Evolutionary conservation across 2,888 invertebrate genomes (phyloP), one percentile per base, ranked within the genome.

Genomic region (Drosophila differens): DNA sequence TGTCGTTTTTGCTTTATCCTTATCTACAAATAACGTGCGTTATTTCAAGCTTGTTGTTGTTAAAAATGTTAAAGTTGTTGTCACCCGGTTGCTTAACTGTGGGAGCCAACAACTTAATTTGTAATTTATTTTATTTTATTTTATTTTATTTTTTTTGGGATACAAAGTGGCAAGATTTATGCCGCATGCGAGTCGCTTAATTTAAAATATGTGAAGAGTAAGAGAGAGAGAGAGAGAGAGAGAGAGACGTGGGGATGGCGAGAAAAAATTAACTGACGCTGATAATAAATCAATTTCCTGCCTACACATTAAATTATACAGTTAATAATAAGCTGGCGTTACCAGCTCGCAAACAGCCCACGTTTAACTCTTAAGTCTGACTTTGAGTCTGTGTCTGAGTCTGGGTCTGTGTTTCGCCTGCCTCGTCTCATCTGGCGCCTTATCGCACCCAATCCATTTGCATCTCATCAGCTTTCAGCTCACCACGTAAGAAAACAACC

Each of bases 71-170:
- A 41, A 59, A 67, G 69, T 76, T 62, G 70, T 53, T 73, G 75
- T 72, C 73, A 70, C 70, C 49, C 75, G 74, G 82, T 37, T 55
- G 77, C 70, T 89, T 83, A 85, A 90, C 91, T 89, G 90, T 87
- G 88, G 86, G 82, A 89, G 86, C 91, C 88, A 87, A 91, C 91
- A 89, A 85, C 91, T 87, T 87, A 89, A 87, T 87, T 87, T 91
- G 85, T 72, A 73, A 84, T 87, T 84, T 87, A 70, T 77, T 86
- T 90, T 55, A 57, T 57, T 39, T 39, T 25, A 19, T 25, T 85
- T 70, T 41, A 16, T 47, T 54, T 61, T 60, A 14, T 39, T 16
- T 16, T 37, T 39, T 1, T 54, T 25, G 4, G 16, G 4, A 25
- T 47, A 16, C 9, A 25, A 47, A 47, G 79, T 68, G 76, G 66